A percentile compares a stretch with the other conserved stretches of the same genome.
These are phyloP conservation scores for Trochalopteron elliotii DNA, from an alignment of 2,113 vertebrate genomes.

Conservation along the genomic window DNA sequence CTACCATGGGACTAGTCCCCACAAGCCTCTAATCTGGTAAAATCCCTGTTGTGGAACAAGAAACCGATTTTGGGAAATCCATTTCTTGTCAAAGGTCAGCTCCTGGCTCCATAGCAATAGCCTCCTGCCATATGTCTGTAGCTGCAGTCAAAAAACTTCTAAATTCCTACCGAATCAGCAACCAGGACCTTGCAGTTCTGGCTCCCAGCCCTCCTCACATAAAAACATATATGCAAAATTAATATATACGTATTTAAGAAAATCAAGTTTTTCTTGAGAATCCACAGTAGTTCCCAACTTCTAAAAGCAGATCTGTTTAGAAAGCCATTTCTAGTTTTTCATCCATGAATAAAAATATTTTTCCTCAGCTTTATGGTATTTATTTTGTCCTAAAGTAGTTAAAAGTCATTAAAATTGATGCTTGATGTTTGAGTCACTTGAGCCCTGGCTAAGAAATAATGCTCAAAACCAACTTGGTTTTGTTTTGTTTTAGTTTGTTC, in stretches of 20 bases:
- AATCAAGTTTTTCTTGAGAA: neutral
- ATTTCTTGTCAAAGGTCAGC: neutral
- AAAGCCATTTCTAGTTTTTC: neutral
- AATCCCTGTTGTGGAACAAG: neutral
- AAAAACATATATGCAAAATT: neutral
- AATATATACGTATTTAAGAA: neutral
- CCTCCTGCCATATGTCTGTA: neutral
- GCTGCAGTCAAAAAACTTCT: neutral
- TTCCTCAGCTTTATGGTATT: neutral
- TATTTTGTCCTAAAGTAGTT: neutral
- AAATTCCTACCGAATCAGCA: neutral
- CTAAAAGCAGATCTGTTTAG: neutral
- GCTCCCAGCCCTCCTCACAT: neutral
- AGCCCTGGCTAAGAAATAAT: neutral
- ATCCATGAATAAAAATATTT: neutral
- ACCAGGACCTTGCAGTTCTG: neutral
- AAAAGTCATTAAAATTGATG: neutral
- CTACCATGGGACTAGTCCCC: neutral
- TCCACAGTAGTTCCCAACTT: neutral
- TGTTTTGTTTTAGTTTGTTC: constrained; percentile 42
- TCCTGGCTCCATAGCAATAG: neutral
- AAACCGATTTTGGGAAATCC: neutral
- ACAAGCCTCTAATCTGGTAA: neutral
- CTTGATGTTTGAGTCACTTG: neutral
- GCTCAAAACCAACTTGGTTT: neutral